Evolutionary conservation across 2,797 vertebrate genomes (phyloP), one percentile per base, ranked within the genome.

Genomic region (Phoebastria nigripes): DNA sequence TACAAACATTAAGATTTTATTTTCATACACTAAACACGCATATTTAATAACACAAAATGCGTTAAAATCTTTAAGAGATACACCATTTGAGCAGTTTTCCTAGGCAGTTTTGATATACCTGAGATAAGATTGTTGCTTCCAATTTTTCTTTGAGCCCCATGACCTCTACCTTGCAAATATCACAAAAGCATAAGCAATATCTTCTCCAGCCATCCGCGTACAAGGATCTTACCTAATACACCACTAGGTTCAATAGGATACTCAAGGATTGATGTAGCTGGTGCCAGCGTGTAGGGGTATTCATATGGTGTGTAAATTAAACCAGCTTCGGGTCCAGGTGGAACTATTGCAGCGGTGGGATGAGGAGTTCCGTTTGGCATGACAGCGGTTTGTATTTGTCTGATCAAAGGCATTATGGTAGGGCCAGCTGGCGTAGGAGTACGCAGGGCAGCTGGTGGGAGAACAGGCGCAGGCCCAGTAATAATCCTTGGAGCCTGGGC

Each of bases 391-490:
- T 99, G 99, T 98, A 99, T 99, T 98, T 99, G 99, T 98, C 99
- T 99, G 97, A 99, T 99, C 98, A 99, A 99, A 97, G 99, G 99
- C 99, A 99, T 99, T 98, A 99, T 97, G 98, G 99, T 99, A 94
- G 99, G 99, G 94, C 98, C 98, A 95, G 99, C 97, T 66, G 99
- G 99, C 95, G 99, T 98, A 67, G 98, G 99, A 82, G 99, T 99
- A 95, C 99, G 98, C 98, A 99, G 96, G 96, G 98, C 97, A 87
- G 98, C 97, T 93, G 98, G 98, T 61, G 99, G 99, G 98, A 99
- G 98, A 96, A 99, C 99, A 71, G 98, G 99, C 88, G 99, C 98
- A 63, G 99, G 99, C 98, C 99, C 99, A 46, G 99, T 99, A 94
- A 99, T 99, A 96, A 99, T 98, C 98, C 99, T 98, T 67, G 99